These are phyloP conservation scores for Drosophila prostipennis DNA, from an alignment of 2,888 invertebrate species.

Conservation along the genomic window DNA sequence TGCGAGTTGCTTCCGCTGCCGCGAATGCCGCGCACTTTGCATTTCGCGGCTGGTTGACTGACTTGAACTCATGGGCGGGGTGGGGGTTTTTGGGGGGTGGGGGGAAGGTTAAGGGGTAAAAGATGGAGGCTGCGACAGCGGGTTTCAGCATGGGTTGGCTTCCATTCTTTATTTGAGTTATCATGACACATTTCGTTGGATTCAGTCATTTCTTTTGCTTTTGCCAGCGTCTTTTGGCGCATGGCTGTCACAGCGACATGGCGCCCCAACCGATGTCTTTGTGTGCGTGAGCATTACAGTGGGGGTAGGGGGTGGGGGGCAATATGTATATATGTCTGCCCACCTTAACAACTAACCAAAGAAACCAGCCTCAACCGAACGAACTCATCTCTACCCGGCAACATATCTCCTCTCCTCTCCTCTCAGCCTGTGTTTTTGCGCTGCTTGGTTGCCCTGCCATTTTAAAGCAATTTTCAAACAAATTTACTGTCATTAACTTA, in stretches of 20 bases:
- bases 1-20: slow-evolving; percentile 65
- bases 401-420: slow-evolving; percentile 12
- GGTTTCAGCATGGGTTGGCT: slow-evolving; percentile 44
- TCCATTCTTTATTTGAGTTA: slow-evolving; percentile 80
- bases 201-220: slow-evolving; percentile 78
- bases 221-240: slow-evolving; percentile 67
- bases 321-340: slow-evolving; percentile 32
- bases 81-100: not conserved
- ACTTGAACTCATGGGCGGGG: slow-evolving; percentile 44
- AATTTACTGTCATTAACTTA: slow-evolving; percentile 80
- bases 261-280: slow-evolving; percentile 58
- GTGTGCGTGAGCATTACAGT: slow-evolving; percentile 6
- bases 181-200: slow-evolving; percentile 80
- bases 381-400: slow-evolving; percentile 17
- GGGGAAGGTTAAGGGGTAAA: slow-evolving; percentile 1
- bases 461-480: slow-evolving; percentile 80
- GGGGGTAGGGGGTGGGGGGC: not conserved
- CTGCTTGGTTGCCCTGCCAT: slow-evolving; percentile 78
- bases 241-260: slow-evolving; percentile 75
- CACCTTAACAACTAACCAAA: slow-evolving; percentile 58
- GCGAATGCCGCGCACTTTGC: slow-evolving; percentile 67
- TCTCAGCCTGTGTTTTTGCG: slow-evolving; percentile 64
- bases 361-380: slow-evolving; percentile 21
- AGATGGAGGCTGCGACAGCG: slow-evolving; percentile 35
- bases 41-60: slow-evolving; percentile 79